Base-by-base conservation (phyloP, 92 coral and sea anemone genomes). In the Epizoanthus stellaris region DNA sequence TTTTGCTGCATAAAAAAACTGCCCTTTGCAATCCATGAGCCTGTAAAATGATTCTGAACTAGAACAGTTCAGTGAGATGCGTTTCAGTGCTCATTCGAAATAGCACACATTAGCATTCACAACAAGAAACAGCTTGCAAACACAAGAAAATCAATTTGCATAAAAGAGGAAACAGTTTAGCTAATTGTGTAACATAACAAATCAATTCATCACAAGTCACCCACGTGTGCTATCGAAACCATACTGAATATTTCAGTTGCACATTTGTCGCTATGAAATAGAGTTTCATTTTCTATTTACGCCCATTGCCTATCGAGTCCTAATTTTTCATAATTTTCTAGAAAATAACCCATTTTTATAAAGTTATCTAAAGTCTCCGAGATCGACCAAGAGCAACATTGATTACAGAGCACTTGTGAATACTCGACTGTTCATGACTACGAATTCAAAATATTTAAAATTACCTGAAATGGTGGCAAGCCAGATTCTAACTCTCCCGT, bases 381-480 rank as follows among this genome's bases (percentile, higher is more conserved):
- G n/a, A 70, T 30, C 15, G 12, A 52, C 56, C 56, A 12, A 5
- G 34, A 8, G 14, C 6, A 45, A 12, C 49, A 23, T 21, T 30
- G 30, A 30, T 30, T 30, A 30, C 81, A 54, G 19, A 75, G 8
- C 60, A 57, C 30, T n/a, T 82, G 80, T 30, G n/a, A 58, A 54
- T 15, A 3, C 4, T 17, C 23, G 17, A 36, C 34, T 16, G 64
- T 56, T 82, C 61, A 81, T 82, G 49, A 65, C 54, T 43, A 49
- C 5, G 13, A 25, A 73, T 39, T 52, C 56, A 52, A 52, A 52
- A 52, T 52, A 52, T 53, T 34, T 52, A 11, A 20, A 69, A 71
- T 8, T 89, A 96, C 99, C 99, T 95, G 86, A 45, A 96, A 69
- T 5, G 94, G 94, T 13, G 99, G 99, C 19, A 96, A 40, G 5